Conservation (phyloP, 1,140 invertebrate genomes). For the Neuroterus valhalla region DNA sequence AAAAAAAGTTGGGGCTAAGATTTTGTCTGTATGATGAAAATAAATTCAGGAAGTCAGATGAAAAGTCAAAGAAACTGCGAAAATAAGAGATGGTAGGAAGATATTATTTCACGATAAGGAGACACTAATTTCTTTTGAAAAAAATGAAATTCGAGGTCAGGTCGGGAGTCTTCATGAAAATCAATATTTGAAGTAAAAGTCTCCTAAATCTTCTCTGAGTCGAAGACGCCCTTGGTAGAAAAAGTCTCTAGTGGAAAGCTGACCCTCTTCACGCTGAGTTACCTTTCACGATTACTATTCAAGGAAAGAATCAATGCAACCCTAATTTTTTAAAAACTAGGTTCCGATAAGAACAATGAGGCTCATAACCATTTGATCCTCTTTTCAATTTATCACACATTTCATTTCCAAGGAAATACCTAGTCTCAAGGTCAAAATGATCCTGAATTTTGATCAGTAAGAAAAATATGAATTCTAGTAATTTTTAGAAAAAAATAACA, state of each 20-base stretch:
- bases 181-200: conserved; percentile 38
- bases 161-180: conserved; percentile 40
- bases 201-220: conserved; percentile 32
- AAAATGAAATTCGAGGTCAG: conserved; percentile 37
- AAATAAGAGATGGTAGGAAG: too few relatives aligned
- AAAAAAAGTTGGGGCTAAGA: too few relatives aligned
- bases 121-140: conserved; percentile 4
- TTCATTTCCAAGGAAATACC: neutral
- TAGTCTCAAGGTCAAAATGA: neutral
- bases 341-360: conserved; percentile 9
- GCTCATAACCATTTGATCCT: neutral
- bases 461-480: too few relatives aligned
- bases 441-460: neutral
- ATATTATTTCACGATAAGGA: too few relatives aligned
- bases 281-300: conserved; percentile 32
- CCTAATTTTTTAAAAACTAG: neutral
- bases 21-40: too few relatives aligned
- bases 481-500: conserved; percentile 29
- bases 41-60: too few relatives aligned
- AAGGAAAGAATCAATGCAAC: neutral
- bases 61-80: too few relatives aligned
- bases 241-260: conserved; percentile 42
- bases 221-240: conserved; percentile 42
- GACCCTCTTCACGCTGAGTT: conserved; percentile 40
- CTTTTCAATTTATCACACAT: neutral